Evolutionary conservation across 2,797 vertebrate species (phyloP).

Genomic region (Siniperca undulata): DNA sequence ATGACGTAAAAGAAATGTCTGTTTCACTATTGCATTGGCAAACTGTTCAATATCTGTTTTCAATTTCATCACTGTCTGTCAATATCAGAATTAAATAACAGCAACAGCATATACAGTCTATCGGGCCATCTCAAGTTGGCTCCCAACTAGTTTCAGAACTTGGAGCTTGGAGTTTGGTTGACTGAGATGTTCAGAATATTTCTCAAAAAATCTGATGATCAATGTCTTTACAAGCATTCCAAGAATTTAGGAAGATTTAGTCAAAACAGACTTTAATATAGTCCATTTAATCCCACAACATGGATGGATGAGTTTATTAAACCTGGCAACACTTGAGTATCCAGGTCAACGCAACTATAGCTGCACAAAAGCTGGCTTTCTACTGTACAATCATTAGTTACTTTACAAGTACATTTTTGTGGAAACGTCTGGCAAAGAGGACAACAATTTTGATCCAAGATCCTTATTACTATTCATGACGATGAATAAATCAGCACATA

Average conservation of each 20-base stretch:
- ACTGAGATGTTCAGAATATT: constrained; percentile 43
- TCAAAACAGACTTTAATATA: constrained; percentile 73
- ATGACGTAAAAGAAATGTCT: not conserved
- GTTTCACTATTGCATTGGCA: not conserved
- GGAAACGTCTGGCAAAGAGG: constrained; percentile 73
- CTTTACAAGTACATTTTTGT: constrained; percentile 81
- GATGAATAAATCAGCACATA: constrained; percentile 82
- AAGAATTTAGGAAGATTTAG: constrained; percentile 59
- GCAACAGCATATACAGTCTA: not conserved
- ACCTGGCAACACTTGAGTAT: constrained; percentile 70
- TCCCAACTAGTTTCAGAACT: constrained; percentile 20
- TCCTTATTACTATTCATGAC: constrained; percentile 75
- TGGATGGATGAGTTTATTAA: constrained; percentile 77
- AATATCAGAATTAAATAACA: constrained; percentile 10
- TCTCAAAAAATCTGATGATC: constrained; percentile 50
- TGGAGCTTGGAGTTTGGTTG: constrained; percentile 7
- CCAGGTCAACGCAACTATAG: constrained; percentile 74
- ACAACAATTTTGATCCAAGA: constrained; percentile 65
- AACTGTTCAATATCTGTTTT: not conserved
- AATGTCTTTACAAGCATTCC: constrained; percentile 63
- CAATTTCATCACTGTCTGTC: not conserved
- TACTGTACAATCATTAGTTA: constrained; percentile 76
- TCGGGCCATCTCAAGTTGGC: constrained; percentile 17
- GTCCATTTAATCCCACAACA: constrained; percentile 74
- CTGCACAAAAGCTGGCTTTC: constrained; percentile 73